Evolutionary conservation across 2,797 vertebrate genomes (phyloP).

Genomic region (Margarornis squamiger): DNA sequence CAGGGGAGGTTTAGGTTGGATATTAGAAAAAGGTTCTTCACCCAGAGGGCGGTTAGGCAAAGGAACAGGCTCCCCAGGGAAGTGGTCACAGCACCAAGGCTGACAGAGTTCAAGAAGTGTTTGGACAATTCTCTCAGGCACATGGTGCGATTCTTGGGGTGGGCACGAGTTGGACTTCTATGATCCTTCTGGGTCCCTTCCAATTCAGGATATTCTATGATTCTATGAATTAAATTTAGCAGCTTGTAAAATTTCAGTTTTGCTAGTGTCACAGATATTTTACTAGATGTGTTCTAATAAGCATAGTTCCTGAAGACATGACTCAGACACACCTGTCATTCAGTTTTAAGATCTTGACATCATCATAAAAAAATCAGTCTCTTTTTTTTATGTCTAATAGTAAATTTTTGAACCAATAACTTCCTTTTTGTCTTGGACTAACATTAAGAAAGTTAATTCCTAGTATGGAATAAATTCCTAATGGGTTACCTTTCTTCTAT

Average conservation of each 20-base stretch:
- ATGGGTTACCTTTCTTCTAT: not conserved
- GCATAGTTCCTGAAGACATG: not conserved
- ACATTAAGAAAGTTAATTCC: not conserved
- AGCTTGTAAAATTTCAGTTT: not conserved
- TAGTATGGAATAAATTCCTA: not conserved
- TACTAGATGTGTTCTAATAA: not conserved
- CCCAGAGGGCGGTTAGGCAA: not conserved
- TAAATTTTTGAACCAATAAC: not conserved
- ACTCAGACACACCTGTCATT: not conserved
- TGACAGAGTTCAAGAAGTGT: not conserved
- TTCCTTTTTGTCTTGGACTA: not conserved
- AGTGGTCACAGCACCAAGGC: not conserved
- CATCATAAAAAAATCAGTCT: not conserved
- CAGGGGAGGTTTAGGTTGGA: not conserved
- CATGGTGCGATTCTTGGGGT: too few species aligned
- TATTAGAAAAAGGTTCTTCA: not conserved
- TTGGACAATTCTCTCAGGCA: not conserved
- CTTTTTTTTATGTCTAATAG: not conserved
- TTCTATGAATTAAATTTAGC: not conserved
- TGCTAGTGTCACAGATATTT: not conserved
- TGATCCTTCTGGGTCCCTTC: not conserved
- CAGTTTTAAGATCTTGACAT: not conserved
- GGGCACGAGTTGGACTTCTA: not conserved
- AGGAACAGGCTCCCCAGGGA: too few species aligned
- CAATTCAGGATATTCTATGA: not conserved